Base-by-base conservation (phyloP, 2,797 vertebrate species). In the Gastrophryne carolinensis region DNA sequence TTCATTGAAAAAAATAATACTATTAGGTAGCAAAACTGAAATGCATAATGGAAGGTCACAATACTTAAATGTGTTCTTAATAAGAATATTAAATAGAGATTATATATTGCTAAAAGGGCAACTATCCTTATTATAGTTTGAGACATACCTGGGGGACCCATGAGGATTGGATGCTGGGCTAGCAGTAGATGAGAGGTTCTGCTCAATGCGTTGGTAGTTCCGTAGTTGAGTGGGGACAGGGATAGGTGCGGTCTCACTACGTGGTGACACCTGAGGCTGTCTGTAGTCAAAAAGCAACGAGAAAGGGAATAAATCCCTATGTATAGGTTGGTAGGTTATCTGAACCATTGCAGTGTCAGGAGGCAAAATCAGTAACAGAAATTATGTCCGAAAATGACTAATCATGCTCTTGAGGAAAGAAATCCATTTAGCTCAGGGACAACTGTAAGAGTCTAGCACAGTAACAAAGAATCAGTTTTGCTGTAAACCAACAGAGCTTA, bases 161-260 rank as follows among this genome's bases (percentile, higher is more conserved):
- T 94, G 95, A 21, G 92, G 87, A 6, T 93, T 92, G 58, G 92
- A 85, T 21, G 85, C 88, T 0, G 95, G 95, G 87, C 92, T 95
- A 85, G 93, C 94, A 72, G 93, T 93, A 77, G 94, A 94, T 62
- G 91, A 95, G 24, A 98, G 95, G 83, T 98, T 95, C 90, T 98
- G 97, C 32, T 99, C 98, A 57, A 99, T 97, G 79, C 96, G 95
- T 82, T 99, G 97, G 79, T 99, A 99, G 85, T 98, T 98, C 78
- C 94, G 94, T 5, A 98, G 91, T 86, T 99, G 97, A 1, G 96
- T 98, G 68, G 96, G 97, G 61, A 98, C 97, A 0, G 97, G 97
- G 84, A 99, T 96, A 0, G 97, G 97, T 0, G 92, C 94, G 1
- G 96, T 96, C 83, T 98, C 95, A 0, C 92, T 93, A 65, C 95